Conservation (phyloP, 1,140 invertebrate genomes). For the Cydia amplana region DNA sequence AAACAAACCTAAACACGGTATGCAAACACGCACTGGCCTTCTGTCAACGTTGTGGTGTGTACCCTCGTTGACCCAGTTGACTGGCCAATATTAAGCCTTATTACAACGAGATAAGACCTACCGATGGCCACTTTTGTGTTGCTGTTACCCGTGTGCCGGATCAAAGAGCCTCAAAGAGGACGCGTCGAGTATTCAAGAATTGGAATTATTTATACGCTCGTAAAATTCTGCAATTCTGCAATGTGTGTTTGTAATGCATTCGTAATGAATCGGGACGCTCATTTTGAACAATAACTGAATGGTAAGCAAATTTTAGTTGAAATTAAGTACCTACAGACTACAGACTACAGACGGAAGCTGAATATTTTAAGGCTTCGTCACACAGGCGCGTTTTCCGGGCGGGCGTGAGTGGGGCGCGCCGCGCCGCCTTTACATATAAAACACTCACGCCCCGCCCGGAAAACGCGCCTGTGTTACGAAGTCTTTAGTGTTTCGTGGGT, state of each 20-base stretch:
- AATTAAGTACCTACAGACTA: too few relatives aligned
- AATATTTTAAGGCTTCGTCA: too few relatives aligned
- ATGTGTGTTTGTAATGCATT: not conserved
- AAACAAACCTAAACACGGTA: conserved; percentile 28
- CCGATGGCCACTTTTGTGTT: not conserved
- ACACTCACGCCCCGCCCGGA: too few relatives aligned
- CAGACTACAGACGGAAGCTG: too few relatives aligned
- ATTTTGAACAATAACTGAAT: not conserved
- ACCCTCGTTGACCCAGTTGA: not conserved
- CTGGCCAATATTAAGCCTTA: not conserved
- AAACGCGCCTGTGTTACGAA: too few relatives aligned
- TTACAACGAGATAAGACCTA: not conserved
- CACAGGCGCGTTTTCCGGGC: too few relatives aligned
- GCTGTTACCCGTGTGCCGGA: not conserved
- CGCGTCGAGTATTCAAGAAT: not conserved
- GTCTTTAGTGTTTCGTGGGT: too few relatives aligned
- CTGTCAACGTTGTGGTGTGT: conserved; percentile 14
- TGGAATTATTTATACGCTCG: conserved; percentile 2
- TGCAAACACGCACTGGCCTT: conserved; percentile 28
- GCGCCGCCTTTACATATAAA: too few relatives aligned
- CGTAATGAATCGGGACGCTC: not conserved
- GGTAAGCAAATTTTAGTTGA: not conserved
- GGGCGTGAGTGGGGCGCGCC: too few relatives aligned
- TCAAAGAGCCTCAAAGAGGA: conserved; percentile 6
- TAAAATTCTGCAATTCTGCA: conserved; percentile 1